Conservation (phyloP, 2,797 vertebrate genomes). For the Ceyx erithaca region DNA sequence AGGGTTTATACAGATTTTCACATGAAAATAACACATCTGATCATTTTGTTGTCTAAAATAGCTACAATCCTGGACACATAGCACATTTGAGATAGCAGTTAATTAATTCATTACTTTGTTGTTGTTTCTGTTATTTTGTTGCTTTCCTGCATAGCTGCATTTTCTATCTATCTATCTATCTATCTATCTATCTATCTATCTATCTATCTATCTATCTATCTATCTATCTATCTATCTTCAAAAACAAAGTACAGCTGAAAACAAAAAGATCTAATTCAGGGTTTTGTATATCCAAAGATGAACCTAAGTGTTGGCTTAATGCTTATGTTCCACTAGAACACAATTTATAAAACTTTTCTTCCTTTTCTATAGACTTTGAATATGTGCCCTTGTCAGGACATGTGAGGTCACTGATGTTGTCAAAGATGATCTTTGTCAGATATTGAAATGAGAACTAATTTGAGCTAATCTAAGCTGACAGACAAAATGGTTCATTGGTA, state of each 20-base stretch:
- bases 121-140: not conserved
- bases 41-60: not conserved
- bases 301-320: not conserved
- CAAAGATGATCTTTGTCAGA: constrained; percentile 76
- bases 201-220: too few relatives aligned
- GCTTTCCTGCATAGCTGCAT: not conserved
- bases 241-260: not conserved
- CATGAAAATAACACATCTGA: not conserved
- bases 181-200: not conserved
- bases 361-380: constrained; percentile 26
- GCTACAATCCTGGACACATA: not conserved
- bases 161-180: not conserved
- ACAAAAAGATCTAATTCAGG: not conserved
- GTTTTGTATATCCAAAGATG: not conserved
- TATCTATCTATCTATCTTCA: not conserved
- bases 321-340: not conserved
- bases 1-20: not conserved
- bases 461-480: constrained; percentile 77
- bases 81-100: not conserved
- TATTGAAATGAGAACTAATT: constrained; percentile 80
- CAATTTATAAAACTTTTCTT: constrained; percentile 37
- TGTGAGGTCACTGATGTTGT: constrained; percentile 73
- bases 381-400: constrained; percentile 70
- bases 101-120: not conserved
- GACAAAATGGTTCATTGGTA: constrained; percentile 64